phyloP scores from a whole-genome alignment of 2,888 invertebrate genomes.

The Mystacides longicornis region DNA sequence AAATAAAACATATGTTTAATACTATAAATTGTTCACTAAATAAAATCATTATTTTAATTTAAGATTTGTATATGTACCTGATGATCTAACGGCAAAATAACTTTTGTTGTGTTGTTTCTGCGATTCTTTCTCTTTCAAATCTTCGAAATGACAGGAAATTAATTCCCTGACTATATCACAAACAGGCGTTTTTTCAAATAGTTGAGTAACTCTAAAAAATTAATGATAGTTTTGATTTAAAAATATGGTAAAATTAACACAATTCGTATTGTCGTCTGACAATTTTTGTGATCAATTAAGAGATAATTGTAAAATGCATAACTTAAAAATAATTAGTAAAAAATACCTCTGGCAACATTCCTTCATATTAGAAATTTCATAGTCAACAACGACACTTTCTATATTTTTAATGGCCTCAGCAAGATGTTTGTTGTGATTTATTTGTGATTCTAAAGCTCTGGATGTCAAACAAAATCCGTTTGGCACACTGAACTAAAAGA shows the following conservation, averaged over 20 bases:
- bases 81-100: slow-evolving; percentile 65
- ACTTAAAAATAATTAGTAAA: neutral
- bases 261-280: too few relatives aligned
- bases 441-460: slow-evolving; percentile 52
- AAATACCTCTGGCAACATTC: slow-evolving; percentile 43
- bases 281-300: neutral
- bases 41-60: too few relatives aligned
- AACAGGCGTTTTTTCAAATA: slow-evolving; percentile 39
- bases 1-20: slow-evolving; percentile 29
- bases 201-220: slow-evolving; percentile 38
- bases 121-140: slow-evolving; percentile 30
- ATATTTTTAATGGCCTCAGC: slow-evolving; percentile 43
- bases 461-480: slow-evolving; percentile 65
- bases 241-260: too few relatives aligned
- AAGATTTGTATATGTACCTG: slow-evolving; percentile 29
- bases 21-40: neutral
- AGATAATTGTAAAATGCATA: slow-evolving; percentile 5
- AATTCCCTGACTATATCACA: slow-evolving; percentile 34
- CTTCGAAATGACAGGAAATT: slow-evolving; percentile 32
- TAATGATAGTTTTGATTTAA: neutral
- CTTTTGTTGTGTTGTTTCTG: slow-evolving; percentile 29
- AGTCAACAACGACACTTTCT: slow-evolving; percentile 45
- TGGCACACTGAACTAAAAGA: slow-evolving; percentile 51
- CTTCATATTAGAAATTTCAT: slow-evolving; percentile 42
- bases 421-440: slow-evolving; percentile 43